Conservation (phyloP, 2,113 vertebrate species). For the Cololabis saira region DNA sequence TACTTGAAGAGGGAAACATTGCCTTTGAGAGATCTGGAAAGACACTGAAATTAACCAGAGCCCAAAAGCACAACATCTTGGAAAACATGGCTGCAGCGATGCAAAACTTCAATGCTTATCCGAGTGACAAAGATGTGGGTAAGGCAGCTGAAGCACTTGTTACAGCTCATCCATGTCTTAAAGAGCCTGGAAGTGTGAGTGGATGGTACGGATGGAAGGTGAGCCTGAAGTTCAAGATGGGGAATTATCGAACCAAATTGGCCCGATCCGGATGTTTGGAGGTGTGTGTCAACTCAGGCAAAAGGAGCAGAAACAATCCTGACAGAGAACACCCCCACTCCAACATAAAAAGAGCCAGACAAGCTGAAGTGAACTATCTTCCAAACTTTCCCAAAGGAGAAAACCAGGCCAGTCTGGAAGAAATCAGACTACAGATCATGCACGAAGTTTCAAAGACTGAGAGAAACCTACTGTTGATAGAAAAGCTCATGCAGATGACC, state of each 20-base stretch:
- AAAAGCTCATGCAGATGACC: constrained; percentile 17
- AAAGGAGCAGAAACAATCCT: constrained; percentile 9
- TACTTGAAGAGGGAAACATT: constrained; percentile 22
- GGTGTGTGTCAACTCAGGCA: constrained; percentile 11
- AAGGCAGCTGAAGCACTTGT: constrained; percentile 21
- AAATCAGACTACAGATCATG: constrained; percentile 15
- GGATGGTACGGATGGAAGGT: constrained; percentile 11
- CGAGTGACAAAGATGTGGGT: constrained; percentile 14
- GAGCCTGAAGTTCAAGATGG: constrained; percentile 18
- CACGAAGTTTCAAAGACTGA: constrained; percentile 11
- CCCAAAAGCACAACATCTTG: constrained; percentile 12
- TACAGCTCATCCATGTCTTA: constrained; percentile 15
- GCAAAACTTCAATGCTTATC: constrained; percentile 3
- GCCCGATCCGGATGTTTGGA: constrained; percentile 18
- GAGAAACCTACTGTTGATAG: constrained; percentile 16
- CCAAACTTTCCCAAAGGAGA: constrained; percentile 5
- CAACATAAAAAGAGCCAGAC: constrained; percentile 19
- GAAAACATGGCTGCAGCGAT: constrained; percentile 11
- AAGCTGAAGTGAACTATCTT: constrained; percentile 19
- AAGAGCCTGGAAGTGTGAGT: constrained; percentile 3
- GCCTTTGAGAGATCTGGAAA: constrained; percentile 18
- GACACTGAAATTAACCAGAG: constrained; percentile 11
- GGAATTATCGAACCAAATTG: constrained; percentile 8
- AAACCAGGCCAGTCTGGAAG: constrained; percentile 15
- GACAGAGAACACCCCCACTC: constrained; percentile 11